Conservation (phyloP, 2,888 invertebrate species). For the Eupithecia exiguata region DNA sequence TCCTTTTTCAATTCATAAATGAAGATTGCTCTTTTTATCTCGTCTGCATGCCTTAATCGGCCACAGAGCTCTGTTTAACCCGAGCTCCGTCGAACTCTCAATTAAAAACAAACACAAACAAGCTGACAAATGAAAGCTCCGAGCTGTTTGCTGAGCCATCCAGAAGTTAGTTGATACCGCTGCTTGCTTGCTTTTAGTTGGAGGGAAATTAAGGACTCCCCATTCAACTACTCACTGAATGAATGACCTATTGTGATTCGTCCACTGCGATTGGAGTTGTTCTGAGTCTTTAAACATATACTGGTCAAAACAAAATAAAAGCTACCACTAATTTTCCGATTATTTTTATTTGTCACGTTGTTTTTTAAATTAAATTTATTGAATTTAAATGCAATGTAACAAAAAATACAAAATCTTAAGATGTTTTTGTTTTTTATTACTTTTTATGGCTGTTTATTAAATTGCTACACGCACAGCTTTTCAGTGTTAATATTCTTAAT, state of each 20-base stretch:
- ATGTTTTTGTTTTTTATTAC: too few relatives aligned
- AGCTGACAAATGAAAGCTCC: constrained; percentile 29
- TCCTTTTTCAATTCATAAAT: neutral
- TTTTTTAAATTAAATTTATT: too few relatives aligned
- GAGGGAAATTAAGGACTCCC: neutral
- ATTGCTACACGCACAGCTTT: too few relatives aligned
- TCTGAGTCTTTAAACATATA: too few relatives aligned
- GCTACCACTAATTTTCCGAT: too few relatives aligned
- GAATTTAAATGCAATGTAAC: too few relatives aligned
- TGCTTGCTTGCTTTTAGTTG: neutral
- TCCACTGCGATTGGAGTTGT: too few relatives aligned
- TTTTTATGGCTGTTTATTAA: too few relatives aligned
- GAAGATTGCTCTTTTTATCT: neutral
- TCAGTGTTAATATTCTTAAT: too few relatives aligned
- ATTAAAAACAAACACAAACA: constrained; percentile 49
- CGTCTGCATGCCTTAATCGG: neutral
- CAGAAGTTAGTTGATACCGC: constrained; percentile 21
- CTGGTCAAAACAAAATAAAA: too few relatives aligned
- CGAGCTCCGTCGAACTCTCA: constrained; percentile 40
- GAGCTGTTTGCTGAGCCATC: constrained; percentile 36
- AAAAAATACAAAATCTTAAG: too few relatives aligned
- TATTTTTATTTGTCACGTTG: too few relatives aligned
- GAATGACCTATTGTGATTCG: neutral
- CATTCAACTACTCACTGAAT: neutral
- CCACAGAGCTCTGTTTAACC: constrained; percentile 32